These are phyloP conservation scores for Ochotona curzoniae DNA, from an alignment of 2,113 vertebrate species.

Conservation along the genomic window DNA sequence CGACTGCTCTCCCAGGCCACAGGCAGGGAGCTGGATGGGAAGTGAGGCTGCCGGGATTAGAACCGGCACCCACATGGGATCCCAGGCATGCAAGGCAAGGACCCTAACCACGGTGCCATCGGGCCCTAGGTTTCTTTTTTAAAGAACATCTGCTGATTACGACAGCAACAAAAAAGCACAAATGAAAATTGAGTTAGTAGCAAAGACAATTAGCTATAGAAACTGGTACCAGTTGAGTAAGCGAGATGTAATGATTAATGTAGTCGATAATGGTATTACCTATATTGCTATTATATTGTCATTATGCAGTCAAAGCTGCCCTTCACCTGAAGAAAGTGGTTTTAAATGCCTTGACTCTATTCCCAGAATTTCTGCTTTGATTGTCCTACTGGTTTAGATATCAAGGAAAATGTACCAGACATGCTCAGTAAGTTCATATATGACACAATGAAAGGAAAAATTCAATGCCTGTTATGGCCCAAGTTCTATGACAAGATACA, in stretches of 20 bases:
- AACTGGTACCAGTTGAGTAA: conserved; percentile 34
- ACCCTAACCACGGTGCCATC: no score
- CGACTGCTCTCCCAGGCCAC: no score
- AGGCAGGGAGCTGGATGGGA: no score
- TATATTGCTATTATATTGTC: neutral
- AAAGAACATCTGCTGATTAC: neutral
- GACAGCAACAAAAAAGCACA: neutral
- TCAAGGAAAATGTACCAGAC: neutral
- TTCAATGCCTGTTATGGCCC: neutral
- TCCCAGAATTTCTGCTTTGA: neutral
- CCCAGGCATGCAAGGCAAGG: no score
- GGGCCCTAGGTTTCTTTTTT: neutral
- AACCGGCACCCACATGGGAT: no score
- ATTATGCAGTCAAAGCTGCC: neutral
- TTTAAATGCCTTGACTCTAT: neutral
- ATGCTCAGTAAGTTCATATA: neutral
- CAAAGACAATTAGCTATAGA: conserved; percentile 14
- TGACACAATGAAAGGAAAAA: neutral
- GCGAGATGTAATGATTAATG: neutral
- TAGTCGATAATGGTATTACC: neutral
- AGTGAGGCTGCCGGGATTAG: no score
- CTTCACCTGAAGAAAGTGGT: neutral
- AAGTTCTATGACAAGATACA: neutral
- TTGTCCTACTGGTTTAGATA: neutral
- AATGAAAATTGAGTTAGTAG: neutral